A percentile compares a stretch with the other conserved stretches of the same genome.
Conservation (phyloP, 1,140 invertebrate species). For the Tenebrio molitor region DNA sequence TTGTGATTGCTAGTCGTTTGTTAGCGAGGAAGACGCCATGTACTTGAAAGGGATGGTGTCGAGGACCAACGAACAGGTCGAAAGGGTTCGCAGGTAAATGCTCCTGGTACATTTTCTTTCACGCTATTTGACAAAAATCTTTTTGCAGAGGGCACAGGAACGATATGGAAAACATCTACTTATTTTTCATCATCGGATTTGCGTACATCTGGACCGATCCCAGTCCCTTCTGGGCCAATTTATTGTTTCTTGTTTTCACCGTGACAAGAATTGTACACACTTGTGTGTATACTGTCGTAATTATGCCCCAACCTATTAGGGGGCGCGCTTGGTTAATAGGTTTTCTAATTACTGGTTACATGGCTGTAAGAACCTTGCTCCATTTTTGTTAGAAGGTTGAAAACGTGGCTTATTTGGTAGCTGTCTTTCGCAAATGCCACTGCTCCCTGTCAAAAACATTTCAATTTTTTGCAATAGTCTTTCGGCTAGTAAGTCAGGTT, state of each 20-base stretch:
- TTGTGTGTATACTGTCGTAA: slow-evolving; percentile 73
- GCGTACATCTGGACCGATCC: slow-evolving; percentile 77
- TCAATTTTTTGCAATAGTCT: too few species aligned
- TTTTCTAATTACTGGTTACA: slow-evolving; percentile 67
- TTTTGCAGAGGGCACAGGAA: slow-evolving; percentile 77
- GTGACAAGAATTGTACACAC: slow-evolving; percentile 74
- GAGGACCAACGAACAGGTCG: slow-evolving; percentile 64
- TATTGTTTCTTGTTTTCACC: slow-evolving; percentile 74
- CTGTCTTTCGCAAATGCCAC: too few species aligned
- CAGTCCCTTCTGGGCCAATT: slow-evolving; percentile 66
- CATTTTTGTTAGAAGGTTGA: slow-evolving; percentile 15
- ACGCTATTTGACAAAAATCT: background rate
- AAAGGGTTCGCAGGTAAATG: slow-evolving; percentile 66
- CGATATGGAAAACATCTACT: slow-evolving; percentile 82
- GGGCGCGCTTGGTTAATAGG: slow-evolving; percentile 67
- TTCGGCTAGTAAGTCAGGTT: too few species aligned
- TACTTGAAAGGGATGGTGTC: slow-evolving; percentile 59
- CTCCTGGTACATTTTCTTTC: background rate
- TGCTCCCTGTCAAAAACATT: too few species aligned
- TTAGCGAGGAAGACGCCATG: slow-evolving; percentile 67
- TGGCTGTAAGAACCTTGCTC: slow-evolving; percentile 63
- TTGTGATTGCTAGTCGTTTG: slow-evolving; percentile 64
- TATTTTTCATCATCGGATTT: slow-evolving; percentile 75
- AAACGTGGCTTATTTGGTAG: too few species aligned
- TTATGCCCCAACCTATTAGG: slow-evolving; percentile 72